Conservation (phyloP, 2,113 vertebrate genomes). For the Gila orcuttii region DNA sequence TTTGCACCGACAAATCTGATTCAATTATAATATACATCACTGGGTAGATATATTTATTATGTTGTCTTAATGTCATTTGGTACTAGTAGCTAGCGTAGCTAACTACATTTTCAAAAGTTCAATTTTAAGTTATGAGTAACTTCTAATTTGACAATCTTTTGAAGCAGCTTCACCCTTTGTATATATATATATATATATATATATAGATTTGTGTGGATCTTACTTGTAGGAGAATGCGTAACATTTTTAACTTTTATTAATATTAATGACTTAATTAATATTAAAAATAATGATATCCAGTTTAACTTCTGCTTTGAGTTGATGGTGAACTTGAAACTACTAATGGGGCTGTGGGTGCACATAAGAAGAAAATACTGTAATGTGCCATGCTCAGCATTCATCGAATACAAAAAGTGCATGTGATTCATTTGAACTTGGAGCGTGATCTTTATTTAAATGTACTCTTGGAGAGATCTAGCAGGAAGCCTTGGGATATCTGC, state of each 20-base stretch:
- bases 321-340: not conserved
- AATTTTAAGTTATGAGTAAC: not conserved
- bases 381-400: not conserved
- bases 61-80: not conserved
- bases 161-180: not conserved
- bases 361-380: not conserved
- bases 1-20: not conserved
- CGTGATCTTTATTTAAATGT: slow-evolving; percentile 48
- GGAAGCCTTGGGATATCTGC: slow-evolving; percentile 34
- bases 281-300: not conserved
- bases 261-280: not conserved
- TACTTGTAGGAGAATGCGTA: not conserved
- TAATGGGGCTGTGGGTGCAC: not conserved
- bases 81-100: not conserved
- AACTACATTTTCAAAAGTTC: not conserved
- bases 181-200: not conserved
- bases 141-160: not conserved
- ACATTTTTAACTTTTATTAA: not conserved
- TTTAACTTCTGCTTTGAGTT: not conserved
- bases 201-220: not conserved
- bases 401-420: not conserved
- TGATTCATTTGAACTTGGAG: slow-evolving; percentile 17
- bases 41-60: not conserved
- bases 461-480: slow-evolving; percentile 43
- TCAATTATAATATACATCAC: not conserved